Conservation (phyloP, 2,888 invertebrate genomes). For the Griposia aprilina region DNA sequence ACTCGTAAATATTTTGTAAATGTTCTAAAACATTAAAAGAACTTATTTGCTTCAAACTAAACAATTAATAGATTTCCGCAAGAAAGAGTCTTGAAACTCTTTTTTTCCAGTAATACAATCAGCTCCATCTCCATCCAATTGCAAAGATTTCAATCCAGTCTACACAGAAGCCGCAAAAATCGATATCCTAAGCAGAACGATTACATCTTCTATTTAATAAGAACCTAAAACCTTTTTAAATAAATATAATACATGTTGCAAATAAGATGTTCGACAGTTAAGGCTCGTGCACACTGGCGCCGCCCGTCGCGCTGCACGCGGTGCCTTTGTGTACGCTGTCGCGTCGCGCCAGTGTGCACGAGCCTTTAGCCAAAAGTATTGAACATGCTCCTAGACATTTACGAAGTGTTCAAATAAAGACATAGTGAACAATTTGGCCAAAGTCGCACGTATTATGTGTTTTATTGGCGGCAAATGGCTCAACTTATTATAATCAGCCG, state of each 20-base stretch:
- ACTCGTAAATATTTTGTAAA: background rate
- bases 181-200: conserved; percentile 9
- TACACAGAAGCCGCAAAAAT: conserved; percentile 11
- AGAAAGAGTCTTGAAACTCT: background rate
- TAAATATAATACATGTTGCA: conserved; percentile 22
- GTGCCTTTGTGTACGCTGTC: too few relatives aligned
- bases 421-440: conserved; percentile 52
- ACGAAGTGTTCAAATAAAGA: conserved; percentile 49
- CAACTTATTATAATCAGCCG: conserved; percentile 64
- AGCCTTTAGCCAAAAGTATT: conserved; percentile 24
- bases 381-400: conserved; percentile 8
- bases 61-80: background rate
- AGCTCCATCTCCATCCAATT: background rate
- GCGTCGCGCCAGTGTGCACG: too few relatives aligned
- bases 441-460: conserved; percentile 48
- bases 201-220: conserved; percentile 32
- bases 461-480: conserved; percentile 61
- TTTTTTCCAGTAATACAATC: background rate
- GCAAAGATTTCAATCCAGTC: conserved; percentile 7
- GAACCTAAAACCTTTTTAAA: conserved; percentile 25
- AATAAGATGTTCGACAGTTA: conserved; percentile 25
- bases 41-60: background rate
- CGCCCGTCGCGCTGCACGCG: too few relatives aligned
- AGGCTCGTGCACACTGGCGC: too few relatives aligned
- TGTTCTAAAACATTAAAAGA: background rate